These are phyloP conservation scores for Lophotis ruficrista DNA, from an alignment of 2,113 vertebrate genomes.

Conservation along the genomic window DNA sequence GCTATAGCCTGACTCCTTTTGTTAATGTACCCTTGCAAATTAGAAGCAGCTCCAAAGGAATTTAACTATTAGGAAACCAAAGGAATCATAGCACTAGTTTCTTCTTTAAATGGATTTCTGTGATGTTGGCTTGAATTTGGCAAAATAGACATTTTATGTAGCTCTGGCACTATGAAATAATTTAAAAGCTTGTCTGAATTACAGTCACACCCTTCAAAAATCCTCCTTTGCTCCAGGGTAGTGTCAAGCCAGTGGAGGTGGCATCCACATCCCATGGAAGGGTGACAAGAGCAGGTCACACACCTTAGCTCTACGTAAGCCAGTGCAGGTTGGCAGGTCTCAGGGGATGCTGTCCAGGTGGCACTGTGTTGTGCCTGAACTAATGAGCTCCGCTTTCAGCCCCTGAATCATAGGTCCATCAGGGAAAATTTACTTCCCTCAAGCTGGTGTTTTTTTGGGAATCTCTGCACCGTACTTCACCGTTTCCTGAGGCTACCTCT, in stretches of 20 bases:
- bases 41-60: background rate
- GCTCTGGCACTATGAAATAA: background rate
- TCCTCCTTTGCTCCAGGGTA: background rate
- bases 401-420: fast-evolving
- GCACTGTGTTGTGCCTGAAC: background rate
- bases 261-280: fast-evolving
- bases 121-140: background rate
- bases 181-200: background rate
- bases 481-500: background rate
- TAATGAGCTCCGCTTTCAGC: background rate
- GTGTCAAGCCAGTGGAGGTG: background rate
- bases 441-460: background rate
- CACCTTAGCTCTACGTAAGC: fast-evolving
- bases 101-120: background rate
- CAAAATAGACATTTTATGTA: background rate
- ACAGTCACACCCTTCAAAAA: background rate
- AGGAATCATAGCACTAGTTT: background rate
- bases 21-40: background rate
- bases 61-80: background rate
- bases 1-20: background rate
- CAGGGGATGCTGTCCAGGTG: background rate
- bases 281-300: background rate
- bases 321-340: fast-evolving
- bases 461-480: background rate
- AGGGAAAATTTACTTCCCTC: background rate